Conservation (phyloP, 2,113 vertebrate species). For the Ctenodactylus gundi region DNA sequence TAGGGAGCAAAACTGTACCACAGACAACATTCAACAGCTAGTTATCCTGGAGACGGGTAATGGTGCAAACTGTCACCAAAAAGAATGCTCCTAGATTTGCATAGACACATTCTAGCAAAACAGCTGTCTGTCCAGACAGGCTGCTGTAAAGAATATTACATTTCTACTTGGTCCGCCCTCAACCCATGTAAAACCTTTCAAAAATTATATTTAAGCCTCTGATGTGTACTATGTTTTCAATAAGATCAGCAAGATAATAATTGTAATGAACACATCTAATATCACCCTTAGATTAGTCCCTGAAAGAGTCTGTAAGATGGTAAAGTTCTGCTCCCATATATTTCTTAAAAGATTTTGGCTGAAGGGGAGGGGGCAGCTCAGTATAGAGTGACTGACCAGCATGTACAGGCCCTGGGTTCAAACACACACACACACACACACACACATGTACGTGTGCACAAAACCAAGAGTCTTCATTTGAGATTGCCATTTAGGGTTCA, state of each 20-base stretch:
- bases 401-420: neutral
- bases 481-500: neutral
- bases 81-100: neutral
- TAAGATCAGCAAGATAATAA: neutral
- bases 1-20: neutral
- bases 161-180: conserved; percentile 37
- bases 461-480: neutral
- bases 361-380: no score
- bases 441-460: neutral
- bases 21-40: neutral
- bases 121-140: conserved; percentile 72
- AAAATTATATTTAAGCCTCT: conserved; percentile 32
- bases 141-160: conserved; percentile 13
- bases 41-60: neutral
- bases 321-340: neutral
- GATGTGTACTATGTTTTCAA: neutral
- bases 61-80: neutral
- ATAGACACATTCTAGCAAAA: conserved; percentile 31
- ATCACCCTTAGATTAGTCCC: neutral
- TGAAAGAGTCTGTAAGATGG: neutral
- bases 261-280: neutral
- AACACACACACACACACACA: neutral
- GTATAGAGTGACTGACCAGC: neutral
- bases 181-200: conserved; percentile 19
- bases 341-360: neutral